Evolutionary conservation across 2,797 vertebrate species (phyloP).

Genomic region (Amniataba percoides): DNA sequence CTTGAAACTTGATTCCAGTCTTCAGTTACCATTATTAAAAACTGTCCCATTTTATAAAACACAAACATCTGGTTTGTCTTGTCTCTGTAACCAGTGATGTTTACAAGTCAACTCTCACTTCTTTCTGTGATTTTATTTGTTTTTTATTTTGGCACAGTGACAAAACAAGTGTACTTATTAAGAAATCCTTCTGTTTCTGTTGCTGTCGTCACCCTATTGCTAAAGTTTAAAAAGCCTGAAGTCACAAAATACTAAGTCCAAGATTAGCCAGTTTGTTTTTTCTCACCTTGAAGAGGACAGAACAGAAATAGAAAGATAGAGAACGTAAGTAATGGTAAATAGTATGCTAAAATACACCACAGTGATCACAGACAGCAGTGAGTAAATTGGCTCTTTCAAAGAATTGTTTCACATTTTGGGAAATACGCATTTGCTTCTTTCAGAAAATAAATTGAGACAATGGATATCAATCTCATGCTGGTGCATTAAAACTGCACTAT

Average conservation of each 20-base stretch:
- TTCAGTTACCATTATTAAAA: not conserved
- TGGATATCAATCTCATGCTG: not conserved
- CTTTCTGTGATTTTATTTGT: not conserved
- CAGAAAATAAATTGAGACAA: not conserved
- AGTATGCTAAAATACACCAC: not conserved
- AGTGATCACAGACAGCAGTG: not conserved
- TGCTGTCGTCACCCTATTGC: not conserved
- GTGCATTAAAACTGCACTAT: not conserved
- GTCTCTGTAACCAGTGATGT: not conserved
- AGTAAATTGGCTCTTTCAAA: not conserved
- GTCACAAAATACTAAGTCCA: not conserved
- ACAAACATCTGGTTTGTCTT: constrained; percentile 6
- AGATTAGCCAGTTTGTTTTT: not conserved
- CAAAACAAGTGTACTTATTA: not conserved
- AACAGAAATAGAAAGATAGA: not conserved
- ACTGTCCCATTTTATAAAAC: not conserved
- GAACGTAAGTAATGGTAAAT: not conserved
- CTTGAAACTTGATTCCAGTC: not conserved
- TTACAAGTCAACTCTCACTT: not conserved
- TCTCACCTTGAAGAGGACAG: not conserved
- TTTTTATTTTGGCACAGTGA: not conserved
- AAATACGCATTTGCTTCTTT: not conserved
- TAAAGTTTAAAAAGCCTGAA: not conserved
- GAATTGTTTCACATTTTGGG: constrained; percentile 1
- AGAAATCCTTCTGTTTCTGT: not conserved